These are phyloP conservation scores for Gobius niger DNA, from an alignment of 2,113 vertebrate genomes.

Conservation along the genomic window DNA sequence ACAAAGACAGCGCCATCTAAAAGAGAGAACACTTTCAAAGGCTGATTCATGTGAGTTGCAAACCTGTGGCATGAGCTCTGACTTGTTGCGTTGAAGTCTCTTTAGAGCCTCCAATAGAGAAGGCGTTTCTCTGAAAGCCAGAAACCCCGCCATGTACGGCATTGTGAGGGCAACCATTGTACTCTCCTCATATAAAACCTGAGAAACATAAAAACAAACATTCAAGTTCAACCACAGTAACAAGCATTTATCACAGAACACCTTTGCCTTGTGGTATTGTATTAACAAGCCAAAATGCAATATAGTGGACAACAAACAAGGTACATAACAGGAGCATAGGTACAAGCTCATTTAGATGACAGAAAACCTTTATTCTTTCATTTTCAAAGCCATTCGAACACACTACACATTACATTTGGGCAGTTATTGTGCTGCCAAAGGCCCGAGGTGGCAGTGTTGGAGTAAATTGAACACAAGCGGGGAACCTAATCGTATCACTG, in stretches of 20 bases:
- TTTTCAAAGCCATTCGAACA: not conserved
- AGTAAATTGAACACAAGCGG: constrained; percentile 34
- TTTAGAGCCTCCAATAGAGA: constrained; percentile 83
- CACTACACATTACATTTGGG: not conserved
- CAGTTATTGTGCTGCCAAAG: constrained; percentile 11
- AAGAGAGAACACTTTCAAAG: too few relatives aligned
- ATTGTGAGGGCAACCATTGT: constrained; percentile 81
- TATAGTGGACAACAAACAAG: not conserved
- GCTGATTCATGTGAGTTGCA: not conserved
- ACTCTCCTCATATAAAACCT: constrained; percentile 89
- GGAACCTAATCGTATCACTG: constrained; percentile 32
- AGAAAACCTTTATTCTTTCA: not conserved
- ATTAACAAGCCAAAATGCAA: not conserved
- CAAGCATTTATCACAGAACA: not conserved
- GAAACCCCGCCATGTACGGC: constrained; percentile 88
- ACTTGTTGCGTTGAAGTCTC: constrained; percentile 72
- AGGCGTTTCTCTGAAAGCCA: constrained; percentile 89
- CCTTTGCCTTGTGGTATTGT: not conserved
- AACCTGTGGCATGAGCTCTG: constrained; percentile 86
- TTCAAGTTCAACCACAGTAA: not conserved
- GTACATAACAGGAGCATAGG: not conserved
- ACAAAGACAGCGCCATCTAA: too few relatives aligned
- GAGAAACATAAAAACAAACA: not conserved
- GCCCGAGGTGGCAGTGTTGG: constrained; percentile 14
- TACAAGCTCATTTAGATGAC: not conserved